A percentile compares a stretch with the other conserved stretches of the same genome.
Evolutionary conservation across 2,113 vertebrate genomes (phyloP).

Genomic region (Gorsachius goisagi): DNA sequence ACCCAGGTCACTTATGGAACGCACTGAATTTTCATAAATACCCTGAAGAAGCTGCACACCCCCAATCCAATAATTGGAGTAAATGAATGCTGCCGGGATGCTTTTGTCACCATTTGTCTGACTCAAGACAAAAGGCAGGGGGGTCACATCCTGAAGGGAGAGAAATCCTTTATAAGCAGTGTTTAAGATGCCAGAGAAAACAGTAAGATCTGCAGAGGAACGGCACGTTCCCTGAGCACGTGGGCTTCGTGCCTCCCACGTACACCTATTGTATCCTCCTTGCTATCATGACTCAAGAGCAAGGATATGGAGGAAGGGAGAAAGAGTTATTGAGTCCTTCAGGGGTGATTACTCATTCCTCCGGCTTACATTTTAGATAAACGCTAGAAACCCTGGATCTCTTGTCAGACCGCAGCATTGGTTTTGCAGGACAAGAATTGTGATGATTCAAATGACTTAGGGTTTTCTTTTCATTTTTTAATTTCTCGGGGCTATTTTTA

Average conservation of each 20-base stretch:
- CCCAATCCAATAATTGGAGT: neutral
- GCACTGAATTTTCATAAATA: neutral
- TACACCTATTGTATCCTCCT: constrained; percentile 6
- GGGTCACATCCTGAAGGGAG: neutral
- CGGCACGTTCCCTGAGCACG: rapidly evolving
- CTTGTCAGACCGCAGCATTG: neutral
- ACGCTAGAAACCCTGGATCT: neutral
- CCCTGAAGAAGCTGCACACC: neutral
- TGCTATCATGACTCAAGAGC: neutral
- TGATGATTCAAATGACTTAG: neutral
- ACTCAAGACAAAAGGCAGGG: neutral
- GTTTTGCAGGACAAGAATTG: neutral
- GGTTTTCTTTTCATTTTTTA: neutral
- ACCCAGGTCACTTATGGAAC: neutral
- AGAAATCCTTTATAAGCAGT: neutral
- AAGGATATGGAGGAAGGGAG: neutral
- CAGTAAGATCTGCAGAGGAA: constrained; percentile 28
- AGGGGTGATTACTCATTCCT: constrained; percentile 18
- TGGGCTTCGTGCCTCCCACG: neutral
- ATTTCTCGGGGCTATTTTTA: neutral
- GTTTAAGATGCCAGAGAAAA: neutral
- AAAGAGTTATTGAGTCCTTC: neutral
- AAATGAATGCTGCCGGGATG: neutral
- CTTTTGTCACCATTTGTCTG: neutral
- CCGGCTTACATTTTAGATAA: neutral